Percentiles rank a stretch among this genome's conserved stretches.
Evolutionary conservation across 2,888 invertebrate genomes (phyloP).

Genomic region (Calameuta pallipes): DNA sequence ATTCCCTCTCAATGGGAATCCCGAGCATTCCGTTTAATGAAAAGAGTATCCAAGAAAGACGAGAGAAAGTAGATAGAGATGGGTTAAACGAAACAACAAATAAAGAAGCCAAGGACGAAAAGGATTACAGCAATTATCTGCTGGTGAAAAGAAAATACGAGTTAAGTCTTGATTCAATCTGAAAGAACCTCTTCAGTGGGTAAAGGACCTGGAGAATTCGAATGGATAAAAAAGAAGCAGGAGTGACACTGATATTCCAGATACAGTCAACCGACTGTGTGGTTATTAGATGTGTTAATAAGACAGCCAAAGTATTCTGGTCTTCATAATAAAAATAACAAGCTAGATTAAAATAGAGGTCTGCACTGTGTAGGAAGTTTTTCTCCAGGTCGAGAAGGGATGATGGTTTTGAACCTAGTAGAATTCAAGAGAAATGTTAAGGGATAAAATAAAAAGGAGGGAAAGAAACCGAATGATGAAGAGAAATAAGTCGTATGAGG

Average conservation of each 20-base stretch:
- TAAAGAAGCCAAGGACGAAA: neutral
- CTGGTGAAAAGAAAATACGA: slow-evolving; percentile 1
- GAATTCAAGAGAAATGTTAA: neutral
- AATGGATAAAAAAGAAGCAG: neutral
- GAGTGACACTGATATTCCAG: neutral
- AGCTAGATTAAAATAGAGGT: neutral
- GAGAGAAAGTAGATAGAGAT: neutral
- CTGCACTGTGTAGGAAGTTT: neutral
- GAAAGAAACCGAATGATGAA: neutral
- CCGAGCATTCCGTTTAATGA: neutral
- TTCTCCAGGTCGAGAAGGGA: neutral
- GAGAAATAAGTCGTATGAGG: neutral
- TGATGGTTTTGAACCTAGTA: neutral
- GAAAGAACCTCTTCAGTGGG: neutral
- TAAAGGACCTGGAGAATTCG: neutral
- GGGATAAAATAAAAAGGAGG: neutral
- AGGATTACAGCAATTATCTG: slow-evolving; percentile 13
- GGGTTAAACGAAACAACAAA: neutral
- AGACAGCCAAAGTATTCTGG: neutral
- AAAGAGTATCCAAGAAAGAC: neutral
- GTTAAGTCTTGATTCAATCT: neutral
- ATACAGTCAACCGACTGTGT: neutral
- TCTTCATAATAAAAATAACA: slow-evolving; percentile 13
- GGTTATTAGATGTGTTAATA: neutral
- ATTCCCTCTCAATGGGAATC: neutral